These are phyloP conservation scores for Toxonevra muliebris DNA, from an alignment of 2,888 invertebrate genomes.

Conservation along the genomic window DNA sequence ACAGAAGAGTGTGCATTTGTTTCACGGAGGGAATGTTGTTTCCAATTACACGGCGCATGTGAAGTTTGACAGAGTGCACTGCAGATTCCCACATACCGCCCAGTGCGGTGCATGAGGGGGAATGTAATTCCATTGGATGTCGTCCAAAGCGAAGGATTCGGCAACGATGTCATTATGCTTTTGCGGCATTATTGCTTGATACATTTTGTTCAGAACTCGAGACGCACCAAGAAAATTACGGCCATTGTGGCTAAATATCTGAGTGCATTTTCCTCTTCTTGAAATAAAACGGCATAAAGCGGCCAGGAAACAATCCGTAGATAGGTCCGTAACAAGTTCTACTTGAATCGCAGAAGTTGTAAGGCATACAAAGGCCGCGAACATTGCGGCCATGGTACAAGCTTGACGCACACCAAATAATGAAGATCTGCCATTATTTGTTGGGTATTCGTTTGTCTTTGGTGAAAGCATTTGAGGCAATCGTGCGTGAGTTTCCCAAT, in stretches of 20 bases:
- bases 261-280: constrained; percentile 26
- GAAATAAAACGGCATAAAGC: constrained; percentile 32
- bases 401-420: too few species aligned
- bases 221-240: constrained; percentile 36
- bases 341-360: constrained; percentile 32
- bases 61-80: constrained; percentile 36
- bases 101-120: constrained; percentile 35
- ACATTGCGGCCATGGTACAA: too few species aligned
- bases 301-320: constrained; percentile 34
- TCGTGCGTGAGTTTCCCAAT: constrained; percentile 27
- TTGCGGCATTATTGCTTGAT: constrained; percentile 25
- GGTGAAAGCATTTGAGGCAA: constrained; percentile 28
- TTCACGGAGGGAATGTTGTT: constrained; percentile 29
- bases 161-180: constrained; percentile 20
- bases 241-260: constrained; percentile 36
- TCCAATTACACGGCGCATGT: constrained; percentile 34
- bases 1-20: constrained; percentile 31
- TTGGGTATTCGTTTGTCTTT: constrained; percentile 19
- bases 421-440: constrained; percentile 30
- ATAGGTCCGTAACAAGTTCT: constrained; percentile 31
- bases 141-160: constrained; percentile 28
- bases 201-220: constrained; percentile 31
- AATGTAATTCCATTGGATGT: constrained; percentile 36
- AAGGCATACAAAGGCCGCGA: constrained; percentile 34
- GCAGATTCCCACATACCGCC: constrained; percentile 37